These are phyloP conservation scores for Bedellia somnulentella DNA, from an alignment of 2,888 invertebrate species.

Conservation along the genomic window DNA sequence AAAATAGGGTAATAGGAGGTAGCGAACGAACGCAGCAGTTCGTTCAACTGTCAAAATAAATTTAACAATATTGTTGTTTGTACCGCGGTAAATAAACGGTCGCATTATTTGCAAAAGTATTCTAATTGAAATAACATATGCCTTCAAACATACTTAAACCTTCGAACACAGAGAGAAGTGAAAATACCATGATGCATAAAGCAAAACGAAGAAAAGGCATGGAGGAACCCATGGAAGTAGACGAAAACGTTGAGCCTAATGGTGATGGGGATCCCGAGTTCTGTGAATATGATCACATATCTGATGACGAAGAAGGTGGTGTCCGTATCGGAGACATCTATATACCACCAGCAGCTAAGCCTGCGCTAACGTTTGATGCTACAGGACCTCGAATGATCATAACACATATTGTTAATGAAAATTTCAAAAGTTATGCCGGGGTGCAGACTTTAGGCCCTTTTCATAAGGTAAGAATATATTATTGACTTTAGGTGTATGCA, in stretches of 20 bases:
- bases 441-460: constrained; percentile 87
- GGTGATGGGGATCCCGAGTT: constrained; percentile 24
- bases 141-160: too few species aligned
- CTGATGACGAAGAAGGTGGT: constrained; percentile 70
- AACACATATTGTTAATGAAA: constrained; percentile 84
- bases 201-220: constrained; percentile 23
- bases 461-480: constrained; percentile 72
- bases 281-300: constrained; percentile 48
- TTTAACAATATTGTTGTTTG: too few species aligned
- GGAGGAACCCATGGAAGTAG: constrained; percentile 43
- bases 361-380: constrained; percentile 69
- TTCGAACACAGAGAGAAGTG: too few species aligned
- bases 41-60: too few species aligned
- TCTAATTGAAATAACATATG: too few species aligned
- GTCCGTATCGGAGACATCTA: constrained; percentile 78
- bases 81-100: too few species aligned
- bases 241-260: constrained; percentile 19
- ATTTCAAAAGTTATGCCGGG: constrained; percentile 97
- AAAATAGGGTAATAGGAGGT: too few species aligned
- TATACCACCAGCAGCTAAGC: constrained; percentile 76
- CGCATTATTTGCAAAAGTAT: too few species aligned
- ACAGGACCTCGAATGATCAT: constrained; percentile 88
- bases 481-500: too few species aligned
- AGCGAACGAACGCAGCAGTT: too few species aligned
- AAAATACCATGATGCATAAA: constrained; percentile 34